phyloP scores from a whole-genome alignment of 1,140 invertebrate genomes.

The Listronotus oregonensis region DNA sequence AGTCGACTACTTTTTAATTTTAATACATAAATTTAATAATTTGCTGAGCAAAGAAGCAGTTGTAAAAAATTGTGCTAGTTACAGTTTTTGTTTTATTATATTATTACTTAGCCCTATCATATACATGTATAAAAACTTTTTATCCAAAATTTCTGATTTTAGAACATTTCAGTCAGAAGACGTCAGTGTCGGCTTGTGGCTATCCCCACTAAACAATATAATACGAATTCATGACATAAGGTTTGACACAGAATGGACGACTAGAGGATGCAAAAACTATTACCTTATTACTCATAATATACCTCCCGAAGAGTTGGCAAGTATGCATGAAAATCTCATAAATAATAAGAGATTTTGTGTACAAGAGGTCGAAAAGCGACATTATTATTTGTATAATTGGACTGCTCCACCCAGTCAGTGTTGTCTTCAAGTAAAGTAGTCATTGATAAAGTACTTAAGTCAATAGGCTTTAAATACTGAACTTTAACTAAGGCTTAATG shows the following conservation, averaged over 20 bases:
- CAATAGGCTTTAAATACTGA: no score
- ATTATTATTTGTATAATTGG: conserved; percentile 87
- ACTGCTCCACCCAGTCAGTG: conserved; percentile 76
- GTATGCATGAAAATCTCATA: conserved; percentile 70
- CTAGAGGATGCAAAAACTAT: conserved; percentile 84
- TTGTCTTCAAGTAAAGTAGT: conserved; percentile 58
- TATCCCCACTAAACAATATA: conserved; percentile 82
- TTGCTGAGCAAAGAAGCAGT: no score
- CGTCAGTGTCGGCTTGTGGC: conserved; percentile 91
- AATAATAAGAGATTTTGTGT: conserved; percentile 67
- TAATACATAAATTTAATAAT: no score
- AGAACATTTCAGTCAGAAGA: conserved; percentile 90
- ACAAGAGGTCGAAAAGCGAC: conserved; percentile 62
- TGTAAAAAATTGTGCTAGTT: no score
- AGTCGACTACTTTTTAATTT: no score
- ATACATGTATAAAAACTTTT: background rate
- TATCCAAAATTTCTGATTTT: conserved; percentile 49
- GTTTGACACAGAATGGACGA: conserved; percentile 92
- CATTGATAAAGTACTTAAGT: background rate
- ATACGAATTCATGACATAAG: conserved; percentile 86
- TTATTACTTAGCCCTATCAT: no score
- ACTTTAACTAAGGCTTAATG: no score
- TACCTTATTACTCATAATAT: conserved; percentile 92
- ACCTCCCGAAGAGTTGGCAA: conserved; percentile 70
- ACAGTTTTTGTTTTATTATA: no score